phyloP scores from a whole-genome alignment of 2,888 invertebrate genomes.

The Suillia variegata region DNA sequence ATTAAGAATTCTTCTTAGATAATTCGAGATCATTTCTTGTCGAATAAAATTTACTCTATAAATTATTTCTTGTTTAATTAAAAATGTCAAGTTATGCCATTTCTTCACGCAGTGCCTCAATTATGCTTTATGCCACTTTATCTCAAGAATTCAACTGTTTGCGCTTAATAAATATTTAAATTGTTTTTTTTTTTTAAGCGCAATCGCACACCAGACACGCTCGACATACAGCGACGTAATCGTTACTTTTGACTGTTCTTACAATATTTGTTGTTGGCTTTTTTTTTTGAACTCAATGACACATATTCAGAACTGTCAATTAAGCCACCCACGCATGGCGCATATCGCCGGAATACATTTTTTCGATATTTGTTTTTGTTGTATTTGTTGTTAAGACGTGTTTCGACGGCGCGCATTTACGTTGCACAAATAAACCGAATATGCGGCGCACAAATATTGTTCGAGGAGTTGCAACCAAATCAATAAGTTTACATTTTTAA shows the following conservation, averaged over 20 bases:
- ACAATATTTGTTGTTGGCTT: neutral
- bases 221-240: neutral
- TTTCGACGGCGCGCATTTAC: too few relatives aligned
- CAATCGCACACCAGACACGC: conserved; percentile 1
- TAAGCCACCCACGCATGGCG: neutral
- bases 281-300: neutral
- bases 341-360: too few relatives aligned
- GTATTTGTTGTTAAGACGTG: too few relatives aligned
- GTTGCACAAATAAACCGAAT: too few relatives aligned
- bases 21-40: too few relatives aligned
- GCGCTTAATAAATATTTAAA: neutral
- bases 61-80: too few relatives aligned
- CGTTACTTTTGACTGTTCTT: neutral
- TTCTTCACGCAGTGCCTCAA: neutral
- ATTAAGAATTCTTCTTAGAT: too few relatives aligned
- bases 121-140: neutral
- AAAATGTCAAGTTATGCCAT: too few relatives aligned
- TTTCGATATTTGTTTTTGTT: too few relatives aligned
- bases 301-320: neutral
- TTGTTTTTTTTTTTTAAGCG: neutral
- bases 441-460: too few relatives aligned
- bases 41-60: neutral
- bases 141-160: neutral
- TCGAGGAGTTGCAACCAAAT: neutral
- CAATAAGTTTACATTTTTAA: conserved; percentile 1